Evolutionary conservation across 2,113 vertebrate genomes (phyloP), one percentile per base, ranked within the genome.

Genomic region (Barnardius zonarius): DNA sequence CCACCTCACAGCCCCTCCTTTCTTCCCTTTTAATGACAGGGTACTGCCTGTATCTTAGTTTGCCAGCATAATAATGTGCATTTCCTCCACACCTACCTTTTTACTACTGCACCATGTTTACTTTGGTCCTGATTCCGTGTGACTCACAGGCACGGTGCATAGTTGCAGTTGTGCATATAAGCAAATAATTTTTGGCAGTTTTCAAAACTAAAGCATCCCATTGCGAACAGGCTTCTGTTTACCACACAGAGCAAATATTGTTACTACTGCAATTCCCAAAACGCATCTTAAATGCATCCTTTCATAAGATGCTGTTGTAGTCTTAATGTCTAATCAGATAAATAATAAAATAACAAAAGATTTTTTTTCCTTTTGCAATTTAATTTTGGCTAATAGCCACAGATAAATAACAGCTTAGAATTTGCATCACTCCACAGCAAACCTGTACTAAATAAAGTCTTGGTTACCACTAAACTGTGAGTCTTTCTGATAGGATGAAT

Each of bases 161-260:
- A 84, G 79, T 87, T 97, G 86, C 97, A 96, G 87, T 97, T 97
- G 92, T 86, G 75, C 76, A 96, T 63, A 96, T 95, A 98, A 98
- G 97, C 92, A 98, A 98, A 97, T 96, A 97, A 94, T 97, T 98
- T 97, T 96, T 97, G 96, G 88, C 97, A 97, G 84, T 97, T 97
- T 97, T 95, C 79, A 96, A 86, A 97, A 97, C 92, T 76, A 94
- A 98, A 97, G 64, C 90, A 97, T 97, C 52, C 77, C 27, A 70
- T 94, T 97, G 97, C 96, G 95, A 98, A 97, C 98, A 97, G 84
- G 59, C 91, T 97, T 98, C 95, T 98, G 94, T 98, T 98, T 98
- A 98, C 95, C 86, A 97, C 91, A 94, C 85, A 96, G 96, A 98
- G 97, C 86, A 97, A 97, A 97, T 97, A 89, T 97, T 98, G 96